Evolutionary conservation across 2,888 invertebrate species (phyloP), one percentile per base, ranked within the genome.

Genomic region (Agonopterix arenella): DNA sequence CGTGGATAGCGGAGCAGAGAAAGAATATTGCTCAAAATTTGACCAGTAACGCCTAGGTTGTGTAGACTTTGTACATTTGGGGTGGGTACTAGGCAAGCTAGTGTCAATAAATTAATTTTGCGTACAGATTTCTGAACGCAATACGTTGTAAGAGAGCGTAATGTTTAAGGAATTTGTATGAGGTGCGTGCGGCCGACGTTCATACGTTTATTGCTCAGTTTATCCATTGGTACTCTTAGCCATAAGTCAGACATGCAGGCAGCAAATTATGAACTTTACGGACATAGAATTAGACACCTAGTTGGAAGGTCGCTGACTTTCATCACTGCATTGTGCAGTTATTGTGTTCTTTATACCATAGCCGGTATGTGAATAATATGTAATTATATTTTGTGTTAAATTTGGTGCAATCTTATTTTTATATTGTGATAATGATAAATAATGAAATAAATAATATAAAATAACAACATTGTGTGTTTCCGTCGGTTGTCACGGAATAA

Each of bases 1-100:
- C 91, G 13, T 98, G 98, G 98, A 91, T 96, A 40, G 85, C 90
- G 1, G 91, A 93, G 62, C 92, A 92, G 67, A 91, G 82, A 57
- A 65, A 68, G 49, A 76, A 76, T 52, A 70, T 67, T 68, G 74
- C 73, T 73, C 78, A 78, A 68, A 62, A 53, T 52, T 55, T 50
- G 53, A 63, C 66, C 57, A 67, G 50, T 61, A 60, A 56, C 41
- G 55, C 59, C 28, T 62, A 64, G 52, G 10, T 38, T 42, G n/a
- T 11, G 42, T 8, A 45, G n/a, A 36, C 28, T 11, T 45, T 45
- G 18, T 45, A 45, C 11, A 45, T 18, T 28, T 42, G 11, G 1
- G 11, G n/a, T n/a, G 11, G n/a, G 36, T 58, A 54, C 51, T 57
- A 63, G 58, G 52, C 36, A 55, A 58, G 57, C 60, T 61, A 61